phyloP scores from a whole-genome alignment of 2,888 invertebrate species.

The Diadegma fenestrale region DNA sequence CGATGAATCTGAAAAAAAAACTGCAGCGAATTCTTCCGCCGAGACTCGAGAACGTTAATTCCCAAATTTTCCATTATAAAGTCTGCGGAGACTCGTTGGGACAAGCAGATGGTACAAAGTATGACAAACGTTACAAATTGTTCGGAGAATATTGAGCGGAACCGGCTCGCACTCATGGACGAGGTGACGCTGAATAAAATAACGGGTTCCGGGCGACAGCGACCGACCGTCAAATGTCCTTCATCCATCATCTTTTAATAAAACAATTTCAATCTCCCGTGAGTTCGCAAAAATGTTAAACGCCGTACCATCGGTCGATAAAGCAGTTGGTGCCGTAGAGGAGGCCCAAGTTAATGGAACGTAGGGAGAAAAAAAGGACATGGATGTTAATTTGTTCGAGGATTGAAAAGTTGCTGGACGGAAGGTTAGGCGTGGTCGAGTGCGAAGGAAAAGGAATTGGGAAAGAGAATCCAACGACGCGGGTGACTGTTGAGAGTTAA shows the following conservation, averaged over 20 bases:
- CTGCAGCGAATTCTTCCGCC: neutral
- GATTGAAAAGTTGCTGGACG: conserved; percentile 26
- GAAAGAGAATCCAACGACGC: conserved; percentile 34
- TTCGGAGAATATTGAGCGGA: neutral
- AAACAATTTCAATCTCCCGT: conserved; percentile 18
- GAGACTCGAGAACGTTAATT: neutral
- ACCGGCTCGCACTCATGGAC: conserved; percentile 29
- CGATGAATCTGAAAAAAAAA: neutral
- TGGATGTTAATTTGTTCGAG: neutral
- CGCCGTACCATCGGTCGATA: conserved; percentile 50
- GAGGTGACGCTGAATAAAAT: conserved; percentile 53
- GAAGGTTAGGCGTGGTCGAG: conserved; percentile 31
- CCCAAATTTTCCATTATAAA: neutral
- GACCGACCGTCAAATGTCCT: conserved; percentile 41
- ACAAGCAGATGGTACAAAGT: conserved; percentile 17
- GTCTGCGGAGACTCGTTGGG: neutral
- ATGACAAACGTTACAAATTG: neutral
- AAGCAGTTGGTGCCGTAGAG: conserved; percentile 12
- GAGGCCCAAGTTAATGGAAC: conserved; percentile 17
- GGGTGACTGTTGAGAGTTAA: conserved; percentile 24
- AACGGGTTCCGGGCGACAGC: conserved; percentile 47
- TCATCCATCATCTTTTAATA: conserved; percentile 58
- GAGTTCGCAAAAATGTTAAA: neutral
- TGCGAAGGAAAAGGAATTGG: conserved; percentile 42
- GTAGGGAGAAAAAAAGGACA: neutral